A percentile compares a stretch with the other conserved stretches of the same genome.
Conservation (phyloP, 2,113 vertebrate species). For the Ochotona princeps region DNA sequence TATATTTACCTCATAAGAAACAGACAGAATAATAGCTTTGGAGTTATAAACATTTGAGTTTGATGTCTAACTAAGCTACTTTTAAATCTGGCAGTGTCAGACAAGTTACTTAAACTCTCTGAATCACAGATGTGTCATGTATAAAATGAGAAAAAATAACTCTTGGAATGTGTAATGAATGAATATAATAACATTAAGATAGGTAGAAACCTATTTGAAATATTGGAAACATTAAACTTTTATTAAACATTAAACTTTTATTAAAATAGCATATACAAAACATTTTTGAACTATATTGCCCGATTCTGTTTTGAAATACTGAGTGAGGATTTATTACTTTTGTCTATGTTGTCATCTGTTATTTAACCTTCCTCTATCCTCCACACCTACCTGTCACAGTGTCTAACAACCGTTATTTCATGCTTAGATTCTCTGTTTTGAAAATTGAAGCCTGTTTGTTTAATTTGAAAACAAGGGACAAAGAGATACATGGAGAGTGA, state of each 20-base stretch:
- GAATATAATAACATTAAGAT: neutral
- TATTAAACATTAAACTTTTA: neutral
- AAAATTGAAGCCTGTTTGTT: too few species aligned
- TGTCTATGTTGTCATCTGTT: too few species aligned
- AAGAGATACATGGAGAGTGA: too few species aligned
- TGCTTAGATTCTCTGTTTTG: too few species aligned
- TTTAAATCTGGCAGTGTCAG: neutral
- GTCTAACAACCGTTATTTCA: too few species aligned
- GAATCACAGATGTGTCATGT: neutral
- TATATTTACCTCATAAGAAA: neutral
- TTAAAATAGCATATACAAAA: too few species aligned
- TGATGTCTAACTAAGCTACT: neutral
- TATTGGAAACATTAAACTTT: neutral
- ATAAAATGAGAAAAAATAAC: slow-evolving; percentile 21
- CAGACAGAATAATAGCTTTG: neutral
- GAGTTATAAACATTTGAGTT: neutral
- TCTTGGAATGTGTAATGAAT: neutral
- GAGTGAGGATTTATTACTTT: too few species aligned
- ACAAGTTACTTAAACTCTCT: neutral
- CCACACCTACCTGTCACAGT: too few species aligned
- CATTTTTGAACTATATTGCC: too few species aligned
- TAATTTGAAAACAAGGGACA: too few species aligned
- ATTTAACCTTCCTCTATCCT: too few species aligned
- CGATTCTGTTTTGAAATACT: too few species aligned
- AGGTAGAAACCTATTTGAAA: neutral